Base-by-base conservation (phyloP, 2,113 vertebrate species). In the Ictalurus furcatus region DNA sequence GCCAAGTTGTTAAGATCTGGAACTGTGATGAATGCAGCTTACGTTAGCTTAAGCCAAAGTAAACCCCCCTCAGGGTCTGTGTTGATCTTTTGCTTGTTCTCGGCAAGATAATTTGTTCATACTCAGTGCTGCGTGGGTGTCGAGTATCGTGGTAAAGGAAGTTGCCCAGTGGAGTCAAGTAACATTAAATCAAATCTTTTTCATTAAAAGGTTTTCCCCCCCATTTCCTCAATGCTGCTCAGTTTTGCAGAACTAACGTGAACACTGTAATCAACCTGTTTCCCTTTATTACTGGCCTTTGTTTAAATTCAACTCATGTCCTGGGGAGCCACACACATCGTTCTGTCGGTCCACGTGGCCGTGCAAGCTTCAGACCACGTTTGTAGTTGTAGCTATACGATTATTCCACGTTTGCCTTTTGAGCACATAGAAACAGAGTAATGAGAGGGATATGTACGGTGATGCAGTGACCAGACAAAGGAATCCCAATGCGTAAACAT, bases 281-380 rank as follows among this genome's bases (percentile, higher is more conserved):
- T 67, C 58, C 25, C 58, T 30, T n/a, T 65, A 76, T 48, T 56
- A n/a, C 19, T 13, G 56, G 2, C 44, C 67, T 19, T 34, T 78
- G 82, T 80, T 90, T 80, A 73, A 54, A 44, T 84, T 85, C 84
- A 74, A 88, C 71, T 85, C 5, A 13, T 87, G n/a, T 17, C 80
- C 81, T 80, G 25, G 21, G 13, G 73, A 44, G 37, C 34, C 56
- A 3, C 85, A 58, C 30, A 40, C 19, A 58, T 61, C 19, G 19
- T 84, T 25, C 52, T 90, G 44, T 85, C 85, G 67, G 84, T 85
- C 83, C 44, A 25, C 88, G 59, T 90, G 84, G 80, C 79, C 81
- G 30, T 28, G 65, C 40, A 21, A n/a, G 74, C 9, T 21, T 48
- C 0, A n/a, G 4, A 23, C n/a, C 25, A 21, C 28, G 4, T 34